Conservation (phyloP, 2,888 invertebrate species). For the Teinopalpus imperialis region DNA sequence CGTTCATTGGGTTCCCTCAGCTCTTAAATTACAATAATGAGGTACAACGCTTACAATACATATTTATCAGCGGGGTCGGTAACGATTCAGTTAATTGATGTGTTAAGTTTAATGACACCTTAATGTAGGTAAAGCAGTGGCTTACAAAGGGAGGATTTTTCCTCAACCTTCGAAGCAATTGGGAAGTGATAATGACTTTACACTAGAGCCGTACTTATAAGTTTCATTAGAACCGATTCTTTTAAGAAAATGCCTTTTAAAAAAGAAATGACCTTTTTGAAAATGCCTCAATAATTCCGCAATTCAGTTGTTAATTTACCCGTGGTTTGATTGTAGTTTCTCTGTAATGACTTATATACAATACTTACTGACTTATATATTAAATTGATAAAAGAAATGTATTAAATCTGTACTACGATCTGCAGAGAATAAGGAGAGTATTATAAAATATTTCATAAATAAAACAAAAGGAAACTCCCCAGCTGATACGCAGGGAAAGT, state of each 20-base stretch:
- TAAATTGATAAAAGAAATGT: neutral
- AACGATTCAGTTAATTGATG: conserved; percentile 59
- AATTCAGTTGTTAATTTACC: too few relatives aligned
- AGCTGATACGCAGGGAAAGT: conserved; percentile 5
- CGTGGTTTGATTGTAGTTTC: too few relatives aligned
- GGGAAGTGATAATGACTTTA: conserved; percentile 68
- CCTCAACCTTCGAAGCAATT: conserved; percentile 62
- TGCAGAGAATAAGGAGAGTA: neutral
- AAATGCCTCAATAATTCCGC: conserved; percentile 51
- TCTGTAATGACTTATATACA: too few relatives aligned
- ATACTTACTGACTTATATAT: too few relatives aligned
- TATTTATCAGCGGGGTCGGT: conserved; percentile 29
- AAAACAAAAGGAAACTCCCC: conserved; percentile 4
- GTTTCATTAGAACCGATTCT: conserved; percentile 75
- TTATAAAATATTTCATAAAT: neutral
- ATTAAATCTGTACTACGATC: neutral
- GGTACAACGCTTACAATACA: conserved; percentile 21
- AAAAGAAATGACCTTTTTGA: conserved; percentile 70
- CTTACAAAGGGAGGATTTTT: conserved; percentile 53
- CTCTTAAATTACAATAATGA: conserved; percentile 26
- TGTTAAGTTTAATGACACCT: conserved; percentile 63
- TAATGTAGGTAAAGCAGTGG: conserved; percentile 45
- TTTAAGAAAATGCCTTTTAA: conserved; percentile 73
- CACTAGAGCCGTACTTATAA: conserved; percentile 75
- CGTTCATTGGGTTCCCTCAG: conserved; percentile 11